These are phyloP conservation scores for Sympetrum striolatum DNA, from an alignment of 2,888 invertebrate species.

Conservation along the genomic window DNA sequence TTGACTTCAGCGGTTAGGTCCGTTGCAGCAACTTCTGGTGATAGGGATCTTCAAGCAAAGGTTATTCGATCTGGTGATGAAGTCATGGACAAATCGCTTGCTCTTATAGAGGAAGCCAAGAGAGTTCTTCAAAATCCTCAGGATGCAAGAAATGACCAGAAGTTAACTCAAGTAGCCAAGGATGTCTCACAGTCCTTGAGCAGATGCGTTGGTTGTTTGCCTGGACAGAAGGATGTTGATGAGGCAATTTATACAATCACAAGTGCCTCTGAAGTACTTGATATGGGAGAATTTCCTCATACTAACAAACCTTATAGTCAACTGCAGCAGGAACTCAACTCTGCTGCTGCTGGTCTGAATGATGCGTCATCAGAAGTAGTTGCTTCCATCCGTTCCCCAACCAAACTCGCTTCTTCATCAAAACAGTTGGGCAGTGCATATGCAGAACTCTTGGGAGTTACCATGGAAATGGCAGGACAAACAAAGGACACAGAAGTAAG, in stretches of 20 bases:
- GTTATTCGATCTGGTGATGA: constrained; percentile 71
- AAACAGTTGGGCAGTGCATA: constrained; percentile 80
- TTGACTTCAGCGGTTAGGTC: constrained; percentile 79
- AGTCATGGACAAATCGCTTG: constrained; percentile 78
- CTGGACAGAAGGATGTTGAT: constrained; percentile 94
- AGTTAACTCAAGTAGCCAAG: constrained; percentile 76
- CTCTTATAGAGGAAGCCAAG: constrained; percentile 82
- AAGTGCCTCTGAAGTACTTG: constrained; percentile 71
- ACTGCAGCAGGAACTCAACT: constrained; percentile 83
- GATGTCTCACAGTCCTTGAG: constrained; percentile 73
- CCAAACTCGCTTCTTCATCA: constrained; percentile 74
- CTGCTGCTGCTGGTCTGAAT: constrained; percentile 83
- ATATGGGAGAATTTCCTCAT: constrained; percentile 76
- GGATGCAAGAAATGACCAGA: constrained; percentile 61
- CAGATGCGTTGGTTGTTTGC: constrained; percentile 82
- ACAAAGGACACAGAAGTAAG: constrained; percentile 77
- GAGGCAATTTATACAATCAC: constrained; percentile 83
- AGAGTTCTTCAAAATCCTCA: constrained; percentile 71
- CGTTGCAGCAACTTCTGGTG: constrained; percentile 74
- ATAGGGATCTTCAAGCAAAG: constrained; percentile 63
- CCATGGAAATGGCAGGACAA: constrained; percentile 86
- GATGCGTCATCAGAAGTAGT: constrained; percentile 85
- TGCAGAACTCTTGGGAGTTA: constrained; percentile 76
- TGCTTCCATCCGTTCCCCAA: constrained; percentile 74
- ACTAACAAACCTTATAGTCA: constrained; percentile 78